Base-by-base conservation (phyloP, 2,797 vertebrate species). In the Meriones psammophilus region DNA sequence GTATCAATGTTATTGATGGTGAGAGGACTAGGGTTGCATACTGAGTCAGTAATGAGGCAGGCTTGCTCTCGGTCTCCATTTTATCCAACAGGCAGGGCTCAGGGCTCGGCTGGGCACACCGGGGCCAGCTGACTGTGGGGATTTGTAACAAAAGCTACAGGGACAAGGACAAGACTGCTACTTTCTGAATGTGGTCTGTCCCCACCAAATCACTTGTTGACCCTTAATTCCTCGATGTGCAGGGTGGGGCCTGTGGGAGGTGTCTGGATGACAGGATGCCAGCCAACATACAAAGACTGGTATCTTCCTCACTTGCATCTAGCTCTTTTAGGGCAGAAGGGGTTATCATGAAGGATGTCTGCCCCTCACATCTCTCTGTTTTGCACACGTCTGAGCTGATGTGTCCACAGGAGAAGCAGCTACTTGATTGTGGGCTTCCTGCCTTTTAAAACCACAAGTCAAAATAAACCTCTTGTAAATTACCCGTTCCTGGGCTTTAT, bases 1-100 rank as follows among this genome's bases (percentile, higher is more conserved):
- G 80, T 94, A 92, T 96, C 97, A 89, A 88, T 92, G 93, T 95
- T 97, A 96, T 96, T 93, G 96, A 97, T 94, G 95, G 89, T 68
- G 58, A 2, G 18, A 81, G 39, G 39, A 89, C 62, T 79, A 18
- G 2, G 69, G 5, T 94, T 87, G 92, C 71, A 62, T 17, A 33
- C 66, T 78, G 89, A 89, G 71, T 85, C 81, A 13, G 0, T 90
- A 84, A 96, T 58, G 91, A 95, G 73, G 71, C 58, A 18, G 85
- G 54, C 83, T 62, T 17, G 22, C 42, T 71, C 39, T 26, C 4
- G 33, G 56, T 7, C 64, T 69, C 66, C 13, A 3, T 30, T 20
- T 64, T 88, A 79, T 86, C 56, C n/a, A 42, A 26, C n/a, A 77
- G 78, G 46, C 46, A 13, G 0, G 36, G 20, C 30, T 62, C 54